Conservation (phyloP, 1,140 invertebrate species). For the Panulirus ornatus region DNA sequence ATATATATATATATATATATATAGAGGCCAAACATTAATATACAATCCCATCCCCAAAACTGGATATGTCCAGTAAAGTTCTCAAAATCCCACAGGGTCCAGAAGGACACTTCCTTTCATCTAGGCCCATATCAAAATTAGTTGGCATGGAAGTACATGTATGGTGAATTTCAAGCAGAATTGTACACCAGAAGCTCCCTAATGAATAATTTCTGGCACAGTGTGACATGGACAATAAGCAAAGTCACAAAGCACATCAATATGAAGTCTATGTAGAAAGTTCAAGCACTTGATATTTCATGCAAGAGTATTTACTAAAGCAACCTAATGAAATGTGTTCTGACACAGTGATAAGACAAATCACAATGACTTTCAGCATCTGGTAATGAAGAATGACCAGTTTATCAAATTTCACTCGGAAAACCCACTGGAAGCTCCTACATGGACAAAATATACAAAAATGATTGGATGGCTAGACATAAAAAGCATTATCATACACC, state of each 20-base stretch:
- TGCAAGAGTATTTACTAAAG: neutral
- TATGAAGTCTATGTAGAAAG: conserved; percentile 3
- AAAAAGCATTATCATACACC: neutral
- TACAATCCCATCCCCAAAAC: neutral
- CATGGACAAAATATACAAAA: neutral
- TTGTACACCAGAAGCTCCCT: conserved; percentile 1
- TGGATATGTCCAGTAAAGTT: conserved; percentile 8
- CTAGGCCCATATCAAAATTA: conserved; percentile 19
- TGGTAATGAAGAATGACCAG: neutral
- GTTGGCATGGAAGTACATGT: conserved; percentile 15
- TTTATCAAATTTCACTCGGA: neutral
- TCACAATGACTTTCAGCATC: neutral
- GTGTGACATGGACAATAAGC: neutral
- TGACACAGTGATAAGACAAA: conserved; percentile 5
- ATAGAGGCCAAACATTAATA: neutral
- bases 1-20: neutral
- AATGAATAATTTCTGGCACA: conserved; percentile 13
- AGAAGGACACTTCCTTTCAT: conserved; percentile 7
- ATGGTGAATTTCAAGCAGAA: conserved; percentile 22
- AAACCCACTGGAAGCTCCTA: conserved; percentile 1
- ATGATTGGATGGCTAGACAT: neutral
- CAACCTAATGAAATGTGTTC: conserved; percentile 5
- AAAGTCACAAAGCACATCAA: conserved; percentile 19
- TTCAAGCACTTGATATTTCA: conserved; percentile 9
- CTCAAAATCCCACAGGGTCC: neutral